A percentile compares a stretch with the other conserved stretches of the same genome.
These are phyloP conservation scores for Germaria angustata DNA, from an alignment of 2,888 invertebrate species.

Conservation along the genomic window DNA sequence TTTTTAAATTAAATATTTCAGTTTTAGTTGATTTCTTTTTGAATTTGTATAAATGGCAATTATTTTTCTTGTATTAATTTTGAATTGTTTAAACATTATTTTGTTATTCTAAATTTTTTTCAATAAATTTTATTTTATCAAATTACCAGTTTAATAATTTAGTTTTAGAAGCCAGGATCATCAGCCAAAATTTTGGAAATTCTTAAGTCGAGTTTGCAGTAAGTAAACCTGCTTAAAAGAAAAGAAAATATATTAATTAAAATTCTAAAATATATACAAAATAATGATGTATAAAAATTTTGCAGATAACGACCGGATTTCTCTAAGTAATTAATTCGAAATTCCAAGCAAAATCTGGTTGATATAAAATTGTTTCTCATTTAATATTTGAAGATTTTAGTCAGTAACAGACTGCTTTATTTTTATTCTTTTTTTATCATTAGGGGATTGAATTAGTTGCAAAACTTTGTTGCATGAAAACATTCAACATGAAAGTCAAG, in stretches of 20 bases:
- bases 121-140: not conserved
- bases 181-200: constrained; percentile 37
- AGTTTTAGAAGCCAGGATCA: constrained; percentile 7
- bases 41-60: not conserved
- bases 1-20: not conserved
- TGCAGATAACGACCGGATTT: too few relatives aligned
- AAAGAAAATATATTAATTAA: constrained; percentile 24
- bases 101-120: not conserved
- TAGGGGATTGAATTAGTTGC: constrained; percentile 35
- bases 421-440: not conserved
- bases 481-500: constrained; percentile 48
- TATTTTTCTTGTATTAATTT: constrained; percentile 3
- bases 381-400: too few relatives aligned
- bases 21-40: not conserved
- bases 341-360: not conserved
- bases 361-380: too few relatives aligned
- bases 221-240: constrained; percentile 43
- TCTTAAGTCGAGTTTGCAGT: not conserved
- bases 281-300: too few relatives aligned
- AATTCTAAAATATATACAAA: not conserved
- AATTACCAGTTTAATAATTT: constrained; percentile 36
- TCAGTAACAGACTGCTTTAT: too few relatives aligned
- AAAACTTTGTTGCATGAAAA: not conserved
- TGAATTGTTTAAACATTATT: constrained; percentile 2
- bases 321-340: too few relatives aligned